Conservation (phyloP, 1,140 invertebrate species). For the Meloidogyne hapla region DNA sequence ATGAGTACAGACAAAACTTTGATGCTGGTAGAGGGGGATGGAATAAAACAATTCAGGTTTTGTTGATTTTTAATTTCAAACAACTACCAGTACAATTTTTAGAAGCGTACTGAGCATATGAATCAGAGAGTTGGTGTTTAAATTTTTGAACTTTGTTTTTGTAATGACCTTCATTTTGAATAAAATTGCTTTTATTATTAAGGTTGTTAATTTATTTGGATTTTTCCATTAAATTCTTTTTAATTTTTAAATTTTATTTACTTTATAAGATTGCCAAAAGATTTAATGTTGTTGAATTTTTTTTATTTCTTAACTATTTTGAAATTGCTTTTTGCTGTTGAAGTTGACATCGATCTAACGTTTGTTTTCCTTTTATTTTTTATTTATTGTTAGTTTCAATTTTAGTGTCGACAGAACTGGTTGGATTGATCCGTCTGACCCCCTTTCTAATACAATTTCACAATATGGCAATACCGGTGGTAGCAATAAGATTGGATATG, state of each 20-base stretch:
- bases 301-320: background rate
- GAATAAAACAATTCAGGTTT: conserved; percentile 40
- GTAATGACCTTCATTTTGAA: no score
- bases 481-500: background rate
- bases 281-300: background rate
- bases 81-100: background rate
- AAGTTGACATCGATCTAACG: conserved; percentile 17
- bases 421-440: conserved; percentile 42
- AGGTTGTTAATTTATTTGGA: background rate
- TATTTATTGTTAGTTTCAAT: background rate
- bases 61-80: background rate
- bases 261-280: background rate
- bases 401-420: conserved; percentile 37
- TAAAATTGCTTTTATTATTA: background rate
- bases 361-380: conserved; percentile 1
- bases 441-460: conserved; percentile 22
- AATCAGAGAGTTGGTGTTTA: background rate
- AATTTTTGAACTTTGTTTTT: background rate
- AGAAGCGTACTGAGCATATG: background rate
- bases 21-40: conserved; percentile 90
- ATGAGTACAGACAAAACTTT: conserved; percentile 96
- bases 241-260: background rate
- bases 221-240: background rate
- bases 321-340: background rate
- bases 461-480: background rate